Evolutionary conservation across 92 coral and sea anemone species (phyloP), one percentile per base, ranked within the genome.

Genomic region (Virgularia gustaviana): DNA sequence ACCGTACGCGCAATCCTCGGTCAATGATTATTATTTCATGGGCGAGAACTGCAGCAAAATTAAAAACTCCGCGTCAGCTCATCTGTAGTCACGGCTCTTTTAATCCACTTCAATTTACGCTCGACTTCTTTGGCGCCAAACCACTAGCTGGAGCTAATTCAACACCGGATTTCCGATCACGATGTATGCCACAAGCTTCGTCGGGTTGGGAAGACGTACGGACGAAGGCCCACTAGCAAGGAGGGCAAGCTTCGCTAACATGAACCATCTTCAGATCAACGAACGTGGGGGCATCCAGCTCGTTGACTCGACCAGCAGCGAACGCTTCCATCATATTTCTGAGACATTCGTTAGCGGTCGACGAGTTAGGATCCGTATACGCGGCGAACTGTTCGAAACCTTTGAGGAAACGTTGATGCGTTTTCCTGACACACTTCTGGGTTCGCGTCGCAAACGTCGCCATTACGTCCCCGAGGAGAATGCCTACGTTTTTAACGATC

Each of bases 361-460:
- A 15, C 94, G 98, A 53, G 81, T 92, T 28, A 90, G 72, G 44
- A 76, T 92, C 49, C 83, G 85, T 35, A 88, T 92, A 85, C 88
- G 86, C 78, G 96, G 94, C 63, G 86, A 85, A 83, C 90, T 91
- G 9, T 92, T 79, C 37, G 98, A 92, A 62, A 92, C 98, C 15
- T 89, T 89, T 53, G 98, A 92, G 38, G 98, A 92, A 63, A 92
- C 98, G 0, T 83, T 92, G 66, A 85, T 79, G 42, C 86, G 73
- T 41, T 92, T 87, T 51, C 98, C 98, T 0, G 85, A 92, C 65
- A 89, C 98, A 9, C 52, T 92, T 15, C 75, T 92, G 65, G 98
- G 98, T 16, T 89, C 87, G 9, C 88, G 88, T 13, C 77, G 70
- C 30, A 82, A 76, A 22, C 83, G 98, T 18, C 78, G 79, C 70